Evolutionary conservation across 2,888 invertebrate genomes (phyloP), one percentile per base, ranked within the genome.

Genomic region (Hirtodrosophila duncani): DNA sequence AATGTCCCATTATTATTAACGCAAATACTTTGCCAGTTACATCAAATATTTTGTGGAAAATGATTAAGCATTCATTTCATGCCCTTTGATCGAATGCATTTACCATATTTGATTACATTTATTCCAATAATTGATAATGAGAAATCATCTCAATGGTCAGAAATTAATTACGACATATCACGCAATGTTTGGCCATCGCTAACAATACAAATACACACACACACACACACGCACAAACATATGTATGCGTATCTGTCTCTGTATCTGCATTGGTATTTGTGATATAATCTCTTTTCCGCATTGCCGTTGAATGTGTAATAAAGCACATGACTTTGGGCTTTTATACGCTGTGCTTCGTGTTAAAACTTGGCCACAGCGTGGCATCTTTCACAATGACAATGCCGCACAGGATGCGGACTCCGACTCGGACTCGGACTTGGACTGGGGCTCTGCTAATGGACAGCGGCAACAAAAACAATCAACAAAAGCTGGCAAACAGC

Each of bases 221-320:
- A 16, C 13, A 26, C 16, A 33, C 49, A 41, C 42, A 26, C 29
- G 26, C 34, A 46, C 14, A 27, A 5, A 23, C 23, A 2, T 30
- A 18, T 38, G 24, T 23, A 17, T 13, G 30, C 27, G 29, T 29
- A 23, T 23, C 30, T 16, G 13, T 43, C 29, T 37, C 38, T 37
- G 18, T 42, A 6, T 48, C 33, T 41, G 13, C 37, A 18, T 37
- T 24, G 24, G 33, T 43, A 13, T 29, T 18, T 58, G 45, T 66
- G 58, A 23, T 23, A 36, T 63, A 58, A 72, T 68, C 58, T 64
- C 62, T 66, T 66, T 77, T 72, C 64, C 74, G 77, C 80, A 75
- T 48, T 77, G 80, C 66, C 62, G 72, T 63, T 68, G 69, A 66
- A 71, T 71, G 74, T 72, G 62, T 60, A 70, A 70, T 72, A 70